Base-by-base conservation (phyloP, 2,888 invertebrate species). In the Yponomeuta cagnagella region DNA sequence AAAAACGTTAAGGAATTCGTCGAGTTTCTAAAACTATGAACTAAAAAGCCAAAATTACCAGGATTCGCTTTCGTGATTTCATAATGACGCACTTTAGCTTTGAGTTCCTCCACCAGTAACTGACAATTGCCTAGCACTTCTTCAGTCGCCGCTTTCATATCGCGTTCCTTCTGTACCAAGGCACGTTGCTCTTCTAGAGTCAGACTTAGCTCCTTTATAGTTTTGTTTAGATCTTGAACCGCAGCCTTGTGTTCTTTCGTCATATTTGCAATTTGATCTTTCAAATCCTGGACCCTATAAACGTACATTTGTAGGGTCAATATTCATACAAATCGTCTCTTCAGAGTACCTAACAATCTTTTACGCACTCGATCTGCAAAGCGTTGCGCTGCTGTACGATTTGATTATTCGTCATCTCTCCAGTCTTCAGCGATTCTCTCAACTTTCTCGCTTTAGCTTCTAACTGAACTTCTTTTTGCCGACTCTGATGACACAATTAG, bases 371-470 rank as follows among this genome's bases (percentile, higher is more conserved):
- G 9, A 78, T 73, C 72, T 86, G 86, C 4, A 91, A 77, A 48
- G 77, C 72, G 74, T 91, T 88, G 5, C 90, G 85, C 72, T 91
- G 87, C 75, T 89, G 89, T 5, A 79, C 74, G 73, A 91, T 77
- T 64, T 90, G 88, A 70, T 75, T 82, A 72, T 81, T 89, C 1
- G 88, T 75, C 69, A 90, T 78, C 83, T 92, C 91, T 10, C 90
- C 90, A 69, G 89, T 89, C 77, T 89, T 91, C 69, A 91, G 75
- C 33, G 87, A 85, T 76, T 92, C 92, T 76, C 86, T 90, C 73
- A 90, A 77, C 77, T 91, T 92, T 72, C 91, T 82, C 48, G 91
- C 91, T 30, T 88, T 84, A 63, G 89, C 86, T 81, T 92, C 92
- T 70, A 91, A 74, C 66, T 88, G 89, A 4, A 85, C 82, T 81